Base-by-base conservation (phyloP, 2,797 vertebrate species). In the Thripadectes ignobilis region DNA sequence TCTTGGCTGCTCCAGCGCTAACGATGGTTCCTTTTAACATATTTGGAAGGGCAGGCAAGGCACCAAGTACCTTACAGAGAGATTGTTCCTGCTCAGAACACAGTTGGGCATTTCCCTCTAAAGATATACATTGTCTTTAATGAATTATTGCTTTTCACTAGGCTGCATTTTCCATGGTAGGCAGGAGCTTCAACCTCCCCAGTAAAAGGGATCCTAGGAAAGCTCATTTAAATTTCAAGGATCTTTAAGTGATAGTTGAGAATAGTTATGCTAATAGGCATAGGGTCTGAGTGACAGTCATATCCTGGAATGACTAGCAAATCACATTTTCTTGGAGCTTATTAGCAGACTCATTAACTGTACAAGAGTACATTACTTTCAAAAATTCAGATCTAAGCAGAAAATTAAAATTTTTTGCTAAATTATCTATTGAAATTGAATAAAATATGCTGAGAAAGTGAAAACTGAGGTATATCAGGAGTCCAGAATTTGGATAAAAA, bases 351-450 rank as follows among this genome's bases (percentile, higher is more conserved):
- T 98, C 97, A 98, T 98, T 98, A 98, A 98, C 95, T 69, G 96
- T 97, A 98, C 96, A 97, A 97, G 97, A 98, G 97, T 98, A 98
- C 98, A 98, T 98, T 98, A 98, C 97, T 97, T 97, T 97, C 96
- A 96, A 96, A 98, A 98, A 98, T 97, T 98, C 98, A 97, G 95
- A 98, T 97, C 97, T 97, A 98, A 98, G 98, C 98, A 98, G 97
- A 98, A 98, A 98, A 98, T 98, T 97, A 97, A 98, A 98, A 98
- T 98, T 98, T 98, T 98, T 98, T 98, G 98, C 97, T 98, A 98
- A 98, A 98, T 98, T 98, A 97, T 97, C 98, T 98, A 98, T 98
- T 98, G 97, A 98, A 98, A 98, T 97, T 90, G 97, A 98, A 96
- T 94, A 97, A 98, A 98, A 98, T 96, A 89, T 97, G 97, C 97